phyloP scores from a whole-genome alignment of 2,797 vertebrate species.

The Melopsittacus undulatus region DNA sequence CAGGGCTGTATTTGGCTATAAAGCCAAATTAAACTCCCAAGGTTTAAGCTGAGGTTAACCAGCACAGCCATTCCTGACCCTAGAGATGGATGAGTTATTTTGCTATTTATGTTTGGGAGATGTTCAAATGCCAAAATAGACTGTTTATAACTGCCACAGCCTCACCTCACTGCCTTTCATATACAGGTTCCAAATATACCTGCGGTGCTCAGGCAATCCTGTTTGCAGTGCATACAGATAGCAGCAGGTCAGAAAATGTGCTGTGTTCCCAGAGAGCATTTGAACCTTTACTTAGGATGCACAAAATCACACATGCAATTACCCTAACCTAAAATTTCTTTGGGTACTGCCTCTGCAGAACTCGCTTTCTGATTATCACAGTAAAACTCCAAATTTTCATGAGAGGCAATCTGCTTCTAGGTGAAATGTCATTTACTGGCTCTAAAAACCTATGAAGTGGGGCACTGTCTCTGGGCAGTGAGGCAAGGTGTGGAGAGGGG shows the following conservation, averaged over 20 bases:
- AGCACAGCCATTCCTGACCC: not conserved
- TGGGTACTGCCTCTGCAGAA: not conserved
- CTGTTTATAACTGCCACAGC: not conserved
- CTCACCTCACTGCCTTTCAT: not conserved
- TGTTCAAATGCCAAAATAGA: not conserved
- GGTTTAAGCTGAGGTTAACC: not conserved
- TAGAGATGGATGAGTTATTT: not conserved
- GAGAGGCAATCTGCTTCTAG: not conserved
- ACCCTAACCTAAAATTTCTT: not conserved
- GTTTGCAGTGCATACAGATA: not conserved
- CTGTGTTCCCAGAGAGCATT: not conserved
- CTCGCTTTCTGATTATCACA: not conserved
- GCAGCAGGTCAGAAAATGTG: not conserved
- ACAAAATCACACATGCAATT: not conserved
- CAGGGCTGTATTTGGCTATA: not conserved
- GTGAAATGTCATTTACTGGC: not conserved
- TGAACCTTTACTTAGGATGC: not conserved
- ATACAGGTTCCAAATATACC: not conserved
- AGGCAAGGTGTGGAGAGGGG: rapidly evolving
- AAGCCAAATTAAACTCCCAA: not conserved
- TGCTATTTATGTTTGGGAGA: not conserved
- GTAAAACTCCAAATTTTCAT: not conserved
- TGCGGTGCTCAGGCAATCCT: not conserved
- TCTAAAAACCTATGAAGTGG: not conserved
- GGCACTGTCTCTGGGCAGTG: not conserved